Conservation (phyloP, 1,140 invertebrate species). For the Fopius arisanus region DNA sequence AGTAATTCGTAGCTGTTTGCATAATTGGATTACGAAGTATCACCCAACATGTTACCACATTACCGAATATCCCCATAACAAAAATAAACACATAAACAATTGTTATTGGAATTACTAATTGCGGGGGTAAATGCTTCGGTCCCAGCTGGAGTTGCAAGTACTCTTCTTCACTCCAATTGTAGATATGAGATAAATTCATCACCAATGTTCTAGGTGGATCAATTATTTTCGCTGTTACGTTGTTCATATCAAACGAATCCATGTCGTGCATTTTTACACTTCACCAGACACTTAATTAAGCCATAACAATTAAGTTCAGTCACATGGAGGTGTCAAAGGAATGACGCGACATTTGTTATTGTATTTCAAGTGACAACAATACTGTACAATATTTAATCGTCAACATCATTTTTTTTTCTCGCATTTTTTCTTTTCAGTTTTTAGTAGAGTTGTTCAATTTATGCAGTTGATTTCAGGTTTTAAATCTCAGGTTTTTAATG, state of each 20-base stretch:
- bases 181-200: conserved; percentile 30
- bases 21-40: conserved; percentile 69
- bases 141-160: conserved; percentile 37
- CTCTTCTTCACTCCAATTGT: conserved; percentile 41
- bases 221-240: not conserved
- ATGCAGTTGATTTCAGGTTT: too few species aligned
- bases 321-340: too few species aligned
- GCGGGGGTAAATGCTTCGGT: not conserved
- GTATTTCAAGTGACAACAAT: too few species aligned
- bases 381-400: too few species aligned
- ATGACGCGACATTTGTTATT: too few species aligned
- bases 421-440: too few species aligned
- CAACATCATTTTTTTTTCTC: too few species aligned
- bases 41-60: conserved; percentile 72
- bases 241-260: not conserved
- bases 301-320: too few species aligned
- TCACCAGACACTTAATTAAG: not conserved
- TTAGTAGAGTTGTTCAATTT: too few species aligned
- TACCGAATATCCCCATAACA: conserved; percentile 71
- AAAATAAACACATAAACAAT: conserved; percentile 70
- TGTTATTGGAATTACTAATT: conserved; percentile 56
- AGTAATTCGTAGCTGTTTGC: conserved; percentile 72
- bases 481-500: too few species aligned
- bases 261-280: not conserved
- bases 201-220: not conserved